Base-by-base conservation (phyloP, 2,888 invertebrate genomes). In the Dendrolimus houi region DNA sequence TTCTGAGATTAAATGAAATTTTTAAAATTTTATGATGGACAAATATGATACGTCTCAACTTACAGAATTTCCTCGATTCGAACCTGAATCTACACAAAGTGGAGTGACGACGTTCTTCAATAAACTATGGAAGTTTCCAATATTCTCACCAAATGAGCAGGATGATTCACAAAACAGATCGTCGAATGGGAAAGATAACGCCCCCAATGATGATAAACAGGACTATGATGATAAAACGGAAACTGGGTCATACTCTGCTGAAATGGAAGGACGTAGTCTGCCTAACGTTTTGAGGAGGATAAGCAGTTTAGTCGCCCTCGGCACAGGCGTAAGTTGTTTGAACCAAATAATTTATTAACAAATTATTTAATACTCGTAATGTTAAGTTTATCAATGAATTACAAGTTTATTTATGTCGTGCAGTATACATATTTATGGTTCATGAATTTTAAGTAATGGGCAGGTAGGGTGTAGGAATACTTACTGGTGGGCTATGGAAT, bases 271-370 rank as follows among this genome's bases (percentile, higher is more conserved):
- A n/a, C 91, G 96, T 59, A 96, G 95, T 77, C 92, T 97, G 70
- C 94, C 96, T 0, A 97, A 96, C 90, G 97, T 98, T 61, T 87
- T 98, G 17, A 95, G 94, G 72, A 92, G 97, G 68, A 96, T 98
- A 56, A 96, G 96, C 73, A 97, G 95, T 79, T 93, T 98, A 56
- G 92, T 97, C 54, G 97, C 96, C n/a, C 83, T 95, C 57, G 95
- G 95, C 70, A 95, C 94, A 70, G 94, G 93, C 73, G 96, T 96
- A 88, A 92, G 94, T 87, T n/a, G 3, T 40, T 10, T 8, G 47
- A 47, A 47, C 47, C 6, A 29, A 29, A 12, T 47, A 14, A 14
- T 14, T 14, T 14, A 10, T 47, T 47, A 9, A 47, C 47, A 29
- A 29, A 29, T 29, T 29, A 29, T 6, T 29, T 6, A 29, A 29